A percentile compares a stretch with the other conserved stretches of the same genome.
These are phyloP conservation scores for Norana najaformis DNA, from an alignment of 2,888 invertebrate species.

Conservation along the genomic window DNA sequence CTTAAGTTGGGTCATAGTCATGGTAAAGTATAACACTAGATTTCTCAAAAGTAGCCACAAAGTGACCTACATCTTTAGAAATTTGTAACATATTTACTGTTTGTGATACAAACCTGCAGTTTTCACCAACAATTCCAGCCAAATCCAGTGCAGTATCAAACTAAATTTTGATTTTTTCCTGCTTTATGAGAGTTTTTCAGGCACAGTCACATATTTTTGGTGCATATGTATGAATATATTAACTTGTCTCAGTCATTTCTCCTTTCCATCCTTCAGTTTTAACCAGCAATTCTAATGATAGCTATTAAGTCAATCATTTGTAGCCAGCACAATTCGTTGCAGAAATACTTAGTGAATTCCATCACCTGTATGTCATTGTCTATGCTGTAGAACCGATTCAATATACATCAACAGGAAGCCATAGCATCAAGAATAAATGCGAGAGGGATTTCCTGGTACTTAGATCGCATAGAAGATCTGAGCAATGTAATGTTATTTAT, in stretches of 20 bases:
- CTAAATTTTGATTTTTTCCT: no score
- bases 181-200: no score
- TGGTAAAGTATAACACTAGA: no score
- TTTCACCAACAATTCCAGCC: no score
- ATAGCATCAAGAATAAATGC: not conserved
- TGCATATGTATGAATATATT: not conserved
- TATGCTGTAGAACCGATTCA: not conserved
- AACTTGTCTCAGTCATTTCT: not conserved
- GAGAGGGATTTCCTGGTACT: not conserved
- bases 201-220: no score
- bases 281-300: not conserved
- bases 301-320: not conserved
- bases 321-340: not conserved
- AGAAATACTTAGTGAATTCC: not conserved
- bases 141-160: no score
- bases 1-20: no score
- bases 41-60: no score
- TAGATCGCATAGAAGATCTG: not conserved
- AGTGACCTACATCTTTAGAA: no score
- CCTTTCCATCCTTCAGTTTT: not conserved
- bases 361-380: not conserved
- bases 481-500: conserved; percentile 23
- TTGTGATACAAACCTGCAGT: no score
- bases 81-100: no score
- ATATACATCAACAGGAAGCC: conserved; percentile 5